Conservation (phyloP, 1,140 invertebrate species). For the Penaeus chinensis region DNA sequence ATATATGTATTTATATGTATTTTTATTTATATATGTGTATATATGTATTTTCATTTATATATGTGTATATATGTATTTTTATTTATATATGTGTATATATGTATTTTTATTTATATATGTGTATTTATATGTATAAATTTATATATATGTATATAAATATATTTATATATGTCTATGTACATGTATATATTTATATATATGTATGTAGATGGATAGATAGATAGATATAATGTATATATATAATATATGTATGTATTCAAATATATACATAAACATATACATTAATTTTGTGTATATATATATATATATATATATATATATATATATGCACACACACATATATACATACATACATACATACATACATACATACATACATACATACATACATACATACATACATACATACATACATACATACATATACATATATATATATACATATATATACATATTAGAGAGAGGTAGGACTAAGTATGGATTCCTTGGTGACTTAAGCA, state of each 20-base stretch:
- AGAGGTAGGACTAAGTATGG: too few species aligned
- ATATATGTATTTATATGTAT: not conserved
- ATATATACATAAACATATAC: constrained; percentile 8
- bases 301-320: constrained; percentile 12
- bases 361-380: constrained; percentile 12
- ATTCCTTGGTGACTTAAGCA: too few species aligned
- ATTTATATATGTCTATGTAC: not conserved
- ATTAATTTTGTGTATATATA: not conserved
- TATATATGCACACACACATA: constrained; percentile 12
- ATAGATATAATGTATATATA: too few species aligned
- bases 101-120: not conserved
- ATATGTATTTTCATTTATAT: not conserved
- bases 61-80: not conserved
- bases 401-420: not conserved
- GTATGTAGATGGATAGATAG: too few species aligned
- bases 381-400: constrained; percentile 7
- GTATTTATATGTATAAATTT: not conserved
- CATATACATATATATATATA: not conserved
- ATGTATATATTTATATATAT: too few species aligned
- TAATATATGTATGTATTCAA: not conserved
- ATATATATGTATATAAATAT: constrained; percentile 1
- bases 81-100: constrained; percentile 4
- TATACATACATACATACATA: constrained; percentile 7
- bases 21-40: not conserved
- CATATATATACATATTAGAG: too few species aligned